Evolutionary conservation across 2,888 invertebrate genomes (phyloP), one percentile per base, ranked within the genome.

Genomic region (Stenichneumon culpator): DNA sequence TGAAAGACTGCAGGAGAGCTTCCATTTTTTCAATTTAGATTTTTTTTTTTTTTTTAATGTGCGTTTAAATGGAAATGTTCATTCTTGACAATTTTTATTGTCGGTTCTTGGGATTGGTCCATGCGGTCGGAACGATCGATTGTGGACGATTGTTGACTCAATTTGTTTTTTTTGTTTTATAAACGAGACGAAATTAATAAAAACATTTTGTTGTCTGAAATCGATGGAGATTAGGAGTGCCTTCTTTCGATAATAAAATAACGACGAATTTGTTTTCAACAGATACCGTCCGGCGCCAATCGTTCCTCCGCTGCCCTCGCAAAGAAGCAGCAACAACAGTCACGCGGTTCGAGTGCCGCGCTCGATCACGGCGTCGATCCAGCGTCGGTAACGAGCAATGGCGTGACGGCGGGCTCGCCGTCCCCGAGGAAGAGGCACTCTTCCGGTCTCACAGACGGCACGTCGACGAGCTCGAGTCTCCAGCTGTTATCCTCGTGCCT

Each of bases 381-480:
- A 47, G 87, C 90, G 69, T 89, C 91, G 68, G 87, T 93, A 89
- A 92, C 91, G 70, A 93, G 91, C 86, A 93, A 93, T 89, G 93
- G 92, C 88, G 90, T 91, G 83, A 88, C 90, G n/a, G 87, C 88
- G 72, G 90, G 87, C 80, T 91, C 92, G 70, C 92, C 92, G 79
- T 91, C 92, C 70, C 86, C 90, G 70, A 93, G 90, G 87, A 93
- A 93, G 88, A 91, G 90, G 88, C 87, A 87, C 86, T 86, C 89
- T 67, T 87, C 89, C 87, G 90, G 91, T 84, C 88, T 89, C 82
- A 86, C 90, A 68, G 93, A 92, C 82, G 92, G 91, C 79, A 90
- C 92, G 74, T 91, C 92, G 44, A 86, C 92, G 44, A 85, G 90
- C 63, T 87, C 86, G 75, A 90, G 86, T 87, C 83, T 86, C 36